Conservation (phyloP, 2,113 vertebrate species). For the Chelonoidis abingdonii region DNA sequence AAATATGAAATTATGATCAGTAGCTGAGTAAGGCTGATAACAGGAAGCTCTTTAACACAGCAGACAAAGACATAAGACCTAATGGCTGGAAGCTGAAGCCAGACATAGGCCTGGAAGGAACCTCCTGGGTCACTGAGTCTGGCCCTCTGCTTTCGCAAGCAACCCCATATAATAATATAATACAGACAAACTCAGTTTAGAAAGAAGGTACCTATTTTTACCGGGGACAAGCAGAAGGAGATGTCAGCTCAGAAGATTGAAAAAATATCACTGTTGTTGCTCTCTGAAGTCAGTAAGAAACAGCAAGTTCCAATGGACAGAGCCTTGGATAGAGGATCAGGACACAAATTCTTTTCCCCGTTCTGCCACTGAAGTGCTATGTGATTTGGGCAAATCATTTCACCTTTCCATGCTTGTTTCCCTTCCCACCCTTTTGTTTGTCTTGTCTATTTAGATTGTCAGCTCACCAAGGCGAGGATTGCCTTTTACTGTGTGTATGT, state of each 20-base stretch:
- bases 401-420: background rate
- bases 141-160: background rate
- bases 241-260: fast-evolving
- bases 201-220: background rate
- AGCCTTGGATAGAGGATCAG: background rate
- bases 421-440: background rate
- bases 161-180: background rate
- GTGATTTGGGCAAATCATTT: background rate
- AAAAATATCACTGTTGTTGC: fast-evolving
- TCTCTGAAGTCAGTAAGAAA: background rate
- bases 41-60: background rate
- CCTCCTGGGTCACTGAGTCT: background rate
- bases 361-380: background rate
- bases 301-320: background rate
- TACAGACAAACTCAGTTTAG: background rate
- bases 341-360: background rate
- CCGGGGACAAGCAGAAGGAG: background rate
- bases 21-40: background rate
- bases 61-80: background rate
- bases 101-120: background rate
- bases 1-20: background rate
- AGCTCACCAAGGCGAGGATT: background rate
- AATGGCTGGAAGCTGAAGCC: background rate
- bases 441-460: background rate
- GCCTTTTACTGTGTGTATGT: background rate